Evolutionary conservation across 92 coral and sea anemone species (phyloP), one percentile per base, ranked within the genome.

Genomic region (Pocillopora grandis): DNA sequence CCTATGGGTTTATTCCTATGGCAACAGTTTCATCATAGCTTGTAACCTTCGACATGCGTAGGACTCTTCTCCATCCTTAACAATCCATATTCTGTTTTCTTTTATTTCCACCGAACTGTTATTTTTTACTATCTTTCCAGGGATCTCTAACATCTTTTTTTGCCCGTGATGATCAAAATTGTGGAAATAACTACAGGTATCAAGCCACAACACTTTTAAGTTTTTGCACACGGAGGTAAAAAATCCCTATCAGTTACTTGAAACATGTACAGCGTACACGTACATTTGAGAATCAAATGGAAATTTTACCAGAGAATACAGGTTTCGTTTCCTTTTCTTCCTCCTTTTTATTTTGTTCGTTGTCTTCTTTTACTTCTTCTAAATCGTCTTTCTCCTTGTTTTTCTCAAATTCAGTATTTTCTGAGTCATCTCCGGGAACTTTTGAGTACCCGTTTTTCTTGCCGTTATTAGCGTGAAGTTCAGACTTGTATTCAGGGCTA

Each of bases 401-500:
- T 36, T 78, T 56, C 17, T 35, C 27, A 18, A 37, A 16, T 17
- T 85, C 63, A 18, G 60, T 56, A 69, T 60, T 61, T 49, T n/a
- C 74, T 36, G 65, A 9, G 58, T 76, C 83, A 17, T 77, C 80
- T 9, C 15, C 36, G 10, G 88, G 3, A 48, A 84, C 14, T 17
- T 62, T 63, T 21, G 66, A 20, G 37, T 84, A 84, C 2, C 77
- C 88, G 14, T 77, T 37, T 37, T 67, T 77, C 76, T 84, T 84
- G 76, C 76, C 85, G 21, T 88, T 86, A 59, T 75, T 83, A 59
- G 92, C 95, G 66, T 92, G 95, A 23, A 94, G 92, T 33, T 92
- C 95, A 9, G 98, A 94, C 73, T 94, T 95, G 79, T 71, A 95
- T 80, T 94, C 97, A 0, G 98, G 97, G 60, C 84, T 88, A 3